Conservation (phyloP, 2,888 invertebrate genomes). For the Stenichneumon culpator region DNA sequence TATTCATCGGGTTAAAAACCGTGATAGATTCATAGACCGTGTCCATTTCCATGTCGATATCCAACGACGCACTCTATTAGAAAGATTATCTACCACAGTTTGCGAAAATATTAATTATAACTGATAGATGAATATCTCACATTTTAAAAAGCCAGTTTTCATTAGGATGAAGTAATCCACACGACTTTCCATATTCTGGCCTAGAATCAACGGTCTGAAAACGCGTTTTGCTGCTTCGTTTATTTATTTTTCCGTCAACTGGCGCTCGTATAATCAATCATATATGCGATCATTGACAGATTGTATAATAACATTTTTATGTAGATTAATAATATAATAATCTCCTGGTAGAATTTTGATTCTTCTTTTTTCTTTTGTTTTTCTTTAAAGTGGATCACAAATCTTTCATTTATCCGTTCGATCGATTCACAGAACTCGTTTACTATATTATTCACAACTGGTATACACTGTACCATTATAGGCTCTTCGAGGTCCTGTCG, state of each 20-base stretch:
- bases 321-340: constrained; percentile 30
- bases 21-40: constrained; percentile 68
- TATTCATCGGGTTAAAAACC: constrained; percentile 77
- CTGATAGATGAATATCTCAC: constrained; percentile 56
- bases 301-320: constrained; percentile 29
- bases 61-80: constrained; percentile 55
- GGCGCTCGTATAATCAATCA: background rate
- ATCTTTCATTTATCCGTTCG: constrained; percentile 55
- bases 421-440: constrained; percentile 63
- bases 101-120: constrained; percentile 69
- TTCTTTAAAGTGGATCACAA: constrained; percentile 23
- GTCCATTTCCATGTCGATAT: constrained; percentile 60
- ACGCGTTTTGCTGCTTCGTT: background rate
- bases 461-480: constrained; percentile 27
- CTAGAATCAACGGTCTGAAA: background rate
- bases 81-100: constrained; percentile 56
- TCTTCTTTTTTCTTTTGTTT: constrained; percentile 15
- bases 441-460: constrained; percentile 39
- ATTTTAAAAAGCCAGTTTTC: constrained; percentile 62
- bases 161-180: constrained; percentile 51
- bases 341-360: constrained; percentile 9
- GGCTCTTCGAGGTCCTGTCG: constrained; percentile 49
- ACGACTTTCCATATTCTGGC: background rate
- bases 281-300: constrained; percentile 20
- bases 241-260: constrained; percentile 5